Evolutionary conservation across 1,140 invertebrate species (phyloP).

Genomic region (Diuraphis noxia): DNA sequence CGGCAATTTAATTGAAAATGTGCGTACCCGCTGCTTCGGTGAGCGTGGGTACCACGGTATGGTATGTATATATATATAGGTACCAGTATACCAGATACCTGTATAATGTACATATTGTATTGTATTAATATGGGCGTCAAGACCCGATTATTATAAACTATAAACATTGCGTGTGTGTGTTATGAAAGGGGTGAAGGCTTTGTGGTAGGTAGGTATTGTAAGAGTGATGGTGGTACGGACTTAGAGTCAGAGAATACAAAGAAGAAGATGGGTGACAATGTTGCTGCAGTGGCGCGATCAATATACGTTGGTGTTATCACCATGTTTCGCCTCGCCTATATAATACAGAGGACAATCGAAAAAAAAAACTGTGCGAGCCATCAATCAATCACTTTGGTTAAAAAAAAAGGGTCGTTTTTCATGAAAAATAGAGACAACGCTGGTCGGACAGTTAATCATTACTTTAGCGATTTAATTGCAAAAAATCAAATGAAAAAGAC

Average conservation of each 20-base stretch:
- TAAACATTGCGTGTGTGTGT: not conserved
- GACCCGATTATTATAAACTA: not conserved
- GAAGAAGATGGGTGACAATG: not conserved
- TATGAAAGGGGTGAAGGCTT: not conserved
- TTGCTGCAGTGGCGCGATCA: constrained; percentile 1
- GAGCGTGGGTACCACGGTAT: not conserved
- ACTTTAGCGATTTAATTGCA: not conserved
- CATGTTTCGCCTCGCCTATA: not conserved
- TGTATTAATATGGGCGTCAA: not conserved
- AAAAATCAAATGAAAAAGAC: not conserved
- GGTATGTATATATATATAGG: not conserved
- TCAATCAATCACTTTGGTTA: constrained; percentile 24
- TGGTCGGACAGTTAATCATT: not conserved
- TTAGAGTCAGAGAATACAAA: not conserved
- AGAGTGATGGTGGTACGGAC: not conserved
- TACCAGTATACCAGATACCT: too few relatives aligned
- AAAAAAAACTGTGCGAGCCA: not conserved
- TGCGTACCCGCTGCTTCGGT: not conserved
- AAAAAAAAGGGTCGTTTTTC: not conserved
- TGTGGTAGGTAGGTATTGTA: too few relatives aligned
- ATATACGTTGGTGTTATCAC: not conserved
- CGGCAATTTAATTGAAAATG: constrained; percentile 12
- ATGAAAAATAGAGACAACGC: not conserved
- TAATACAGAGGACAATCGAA: not conserved
- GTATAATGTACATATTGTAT: not conserved